These are phyloP conservation scores for Nasonia giraulti DNA, from an alignment of 1,140 invertebrate species.

Conservation along the genomic window DNA sequence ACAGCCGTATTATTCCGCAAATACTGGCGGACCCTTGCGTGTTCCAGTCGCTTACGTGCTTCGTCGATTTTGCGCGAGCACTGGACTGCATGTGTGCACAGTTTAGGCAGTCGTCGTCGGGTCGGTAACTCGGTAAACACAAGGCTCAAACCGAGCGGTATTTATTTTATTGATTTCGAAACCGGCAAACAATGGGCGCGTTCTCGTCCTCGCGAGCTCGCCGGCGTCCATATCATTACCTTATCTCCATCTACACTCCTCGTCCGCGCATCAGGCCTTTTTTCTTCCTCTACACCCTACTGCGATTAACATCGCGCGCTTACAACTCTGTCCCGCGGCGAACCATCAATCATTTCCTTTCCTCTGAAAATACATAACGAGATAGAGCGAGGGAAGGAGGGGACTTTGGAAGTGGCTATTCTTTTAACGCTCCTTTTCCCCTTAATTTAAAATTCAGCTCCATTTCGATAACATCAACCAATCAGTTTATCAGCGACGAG, in stretches of 20 bases:
- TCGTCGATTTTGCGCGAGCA: constrained; percentile 18
- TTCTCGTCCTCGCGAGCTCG: not conserved
- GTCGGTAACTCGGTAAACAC: constrained; percentile 54
- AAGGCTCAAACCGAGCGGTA: constrained; percentile 15
- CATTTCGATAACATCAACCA: too few species aligned
- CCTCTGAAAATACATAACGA: constrained; percentile 9
- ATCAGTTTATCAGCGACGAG: too few species aligned
- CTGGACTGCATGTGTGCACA: too few species aligned
- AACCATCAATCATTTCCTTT: constrained; percentile 47
- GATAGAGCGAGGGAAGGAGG: too few species aligned
- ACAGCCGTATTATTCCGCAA: constrained; percentile 46
- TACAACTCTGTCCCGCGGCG: constrained; percentile 36
- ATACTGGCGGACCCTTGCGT: constrained; percentile 3
- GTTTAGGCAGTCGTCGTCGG: too few species aligned
- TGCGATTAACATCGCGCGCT: constrained; percentile 42
- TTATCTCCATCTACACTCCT: constrained; percentile 44
- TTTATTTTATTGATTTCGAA: constrained; percentile 59
- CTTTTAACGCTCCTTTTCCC: not conserved
- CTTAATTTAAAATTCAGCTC: too few species aligned
- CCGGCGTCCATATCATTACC: constrained; percentile 44
- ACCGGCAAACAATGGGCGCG: not conserved
- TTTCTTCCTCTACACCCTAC: constrained; percentile 36
- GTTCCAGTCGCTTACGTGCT: constrained; percentile 31
- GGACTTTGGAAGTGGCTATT: not conserved
- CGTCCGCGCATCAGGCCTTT: not conserved